phyloP scores from a whole-genome alignment of 2,797 vertebrate species.

The Sebastes baramenuke region DNA sequence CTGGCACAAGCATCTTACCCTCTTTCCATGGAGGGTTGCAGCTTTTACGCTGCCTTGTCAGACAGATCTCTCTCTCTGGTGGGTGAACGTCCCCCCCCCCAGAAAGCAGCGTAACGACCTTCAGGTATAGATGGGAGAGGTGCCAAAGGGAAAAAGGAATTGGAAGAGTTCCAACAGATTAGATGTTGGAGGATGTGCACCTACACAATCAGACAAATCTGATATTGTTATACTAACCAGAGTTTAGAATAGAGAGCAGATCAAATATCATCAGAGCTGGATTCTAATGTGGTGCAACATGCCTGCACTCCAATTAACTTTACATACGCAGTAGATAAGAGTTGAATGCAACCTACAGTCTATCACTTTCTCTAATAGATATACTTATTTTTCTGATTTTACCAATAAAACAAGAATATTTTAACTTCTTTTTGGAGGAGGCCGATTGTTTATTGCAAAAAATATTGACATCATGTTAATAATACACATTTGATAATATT shows the following conservation, averaged over 20 bases:
- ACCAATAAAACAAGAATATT: not conserved
- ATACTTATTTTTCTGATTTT: not conserved
- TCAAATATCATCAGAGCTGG: not conserved
- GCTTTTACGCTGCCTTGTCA: slow-evolving; percentile 14
- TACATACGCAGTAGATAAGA: not conserved
- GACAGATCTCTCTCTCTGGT: not conserved
- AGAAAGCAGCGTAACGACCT: slow-evolving; percentile 44
- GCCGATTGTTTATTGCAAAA: not conserved
- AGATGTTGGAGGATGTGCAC: not conserved
- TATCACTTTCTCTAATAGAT: not conserved
- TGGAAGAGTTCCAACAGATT: slow-evolving; percentile 14
- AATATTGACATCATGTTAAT: too few relatives aligned
- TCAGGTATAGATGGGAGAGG: slow-evolving; percentile 24
- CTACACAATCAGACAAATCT: slow-evolving; percentile 5
- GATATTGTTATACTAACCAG: slow-evolving; percentile 6
- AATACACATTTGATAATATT: not conserved
- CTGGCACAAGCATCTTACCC: slow-evolving; percentile 20
- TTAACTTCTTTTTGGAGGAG: not conserved
- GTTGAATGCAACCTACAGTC: not conserved
- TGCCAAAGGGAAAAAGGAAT: slow-evolving; percentile 11
- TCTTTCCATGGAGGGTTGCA: slow-evolving; percentile 17
- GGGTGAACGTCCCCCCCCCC: not conserved
- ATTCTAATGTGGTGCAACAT: not conserved
- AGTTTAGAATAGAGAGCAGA: slow-evolving; percentile 16
- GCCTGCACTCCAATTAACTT: not conserved